Conservation (phyloP, 2,113 vertebrate species). For the Kryptolebias marmoratus region DNA sequence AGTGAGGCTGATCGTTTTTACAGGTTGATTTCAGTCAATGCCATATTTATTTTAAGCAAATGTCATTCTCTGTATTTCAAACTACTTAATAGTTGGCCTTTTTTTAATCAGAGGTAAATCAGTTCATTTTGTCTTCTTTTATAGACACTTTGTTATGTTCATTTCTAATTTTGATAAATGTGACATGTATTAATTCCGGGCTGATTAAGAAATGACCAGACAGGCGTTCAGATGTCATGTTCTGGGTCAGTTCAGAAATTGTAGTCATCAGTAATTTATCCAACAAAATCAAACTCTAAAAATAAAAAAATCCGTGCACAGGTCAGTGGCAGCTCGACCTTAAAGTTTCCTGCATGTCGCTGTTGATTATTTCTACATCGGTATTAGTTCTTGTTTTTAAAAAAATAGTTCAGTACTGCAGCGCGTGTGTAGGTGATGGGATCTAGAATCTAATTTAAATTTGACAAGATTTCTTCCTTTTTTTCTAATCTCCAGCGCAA, state of each 20-base stretch:
- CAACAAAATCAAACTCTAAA: conserved; percentile 13
- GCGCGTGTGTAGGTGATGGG: not conserved
- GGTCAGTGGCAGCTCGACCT: conserved; percentile 28
- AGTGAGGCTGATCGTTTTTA: conserved; percentile 23
- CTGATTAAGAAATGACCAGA: not conserved
- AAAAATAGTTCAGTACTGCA: conserved; percentile 15
- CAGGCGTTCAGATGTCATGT: not conserved
- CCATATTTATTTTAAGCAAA: conserved; percentile 48
- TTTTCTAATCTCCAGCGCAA: conserved; percentile 1
- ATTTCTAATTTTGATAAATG: not conserved
- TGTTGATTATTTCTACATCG: conserved; percentile 7
- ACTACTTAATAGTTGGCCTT: not conserved
- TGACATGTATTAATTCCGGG: not conserved
- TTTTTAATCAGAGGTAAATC: too few relatives aligned
- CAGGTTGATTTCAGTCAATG: conserved; percentile 3
- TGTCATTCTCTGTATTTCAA: conserved; percentile 22
- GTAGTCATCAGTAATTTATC: conserved; percentile 20
- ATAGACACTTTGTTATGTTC: conserved; percentile 1
- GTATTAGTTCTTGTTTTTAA: conserved; percentile 27
- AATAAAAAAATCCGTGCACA: conserved; percentile 26
- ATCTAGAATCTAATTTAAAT: not conserved
- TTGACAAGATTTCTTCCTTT: conserved; percentile 11
- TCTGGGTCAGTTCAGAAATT: not conserved
- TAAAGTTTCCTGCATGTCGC: conserved; percentile 10
- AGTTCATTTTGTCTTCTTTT: conserved; percentile 3